Evolutionary conservation across 1,140 invertebrate species (phyloP).

Genomic region (Sinonovacula constricta): DNA sequence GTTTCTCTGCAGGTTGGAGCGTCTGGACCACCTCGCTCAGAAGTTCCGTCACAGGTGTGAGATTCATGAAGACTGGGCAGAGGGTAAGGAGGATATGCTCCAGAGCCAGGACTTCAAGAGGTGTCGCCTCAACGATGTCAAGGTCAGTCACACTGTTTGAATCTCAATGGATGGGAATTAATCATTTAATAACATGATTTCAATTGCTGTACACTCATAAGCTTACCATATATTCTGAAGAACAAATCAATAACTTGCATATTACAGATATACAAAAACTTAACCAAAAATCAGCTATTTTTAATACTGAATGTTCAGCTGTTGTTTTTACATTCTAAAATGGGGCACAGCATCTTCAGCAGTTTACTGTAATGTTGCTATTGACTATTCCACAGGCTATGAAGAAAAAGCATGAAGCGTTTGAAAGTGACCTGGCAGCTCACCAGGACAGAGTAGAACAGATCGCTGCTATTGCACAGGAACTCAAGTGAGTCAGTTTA

Average conservation of each 20-base stretch:
- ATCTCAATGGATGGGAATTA: too few relatives aligned
- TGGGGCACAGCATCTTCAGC: background rate
- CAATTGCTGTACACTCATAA: too few relatives aligned
- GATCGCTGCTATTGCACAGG: slow-evolving; percentile 99
- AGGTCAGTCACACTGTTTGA: too few relatives aligned
- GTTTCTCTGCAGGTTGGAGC: slow-evolving; percentile 85
- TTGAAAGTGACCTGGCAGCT: slow-evolving; percentile 98
- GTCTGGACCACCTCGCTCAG: slow-evolving; percentile 98
- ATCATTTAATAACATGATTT: too few relatives aligned
- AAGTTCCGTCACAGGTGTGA: slow-evolving; percentile 99
- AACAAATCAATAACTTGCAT: too few relatives aligned
- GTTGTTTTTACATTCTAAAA: background rate
- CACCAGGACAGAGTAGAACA: slow-evolving; percentile 98
- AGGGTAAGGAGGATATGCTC: slow-evolving; percentile 98
- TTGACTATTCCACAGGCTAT: slow-evolving; percentile 83
- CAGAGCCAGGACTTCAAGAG: slow-evolving; percentile 91
- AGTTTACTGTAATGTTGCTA: slow-evolving; percentile 5
- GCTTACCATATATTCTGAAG: too few relatives aligned
- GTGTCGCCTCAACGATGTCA: slow-evolving; percentile 97
- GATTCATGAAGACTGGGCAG: slow-evolving; percentile 99
- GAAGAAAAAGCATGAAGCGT: slow-evolving; percentile 99
- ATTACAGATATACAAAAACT: too few relatives aligned
- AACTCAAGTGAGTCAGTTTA: slow-evolving; percentile 98
- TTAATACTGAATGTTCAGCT: too few relatives aligned
- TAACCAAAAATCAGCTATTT: too few relatives aligned